Evolutionary conservation across 2,888 invertebrate species (phyloP), one percentile per base, ranked within the genome.

Genomic region (Aleiodes leptofemur): DNA sequence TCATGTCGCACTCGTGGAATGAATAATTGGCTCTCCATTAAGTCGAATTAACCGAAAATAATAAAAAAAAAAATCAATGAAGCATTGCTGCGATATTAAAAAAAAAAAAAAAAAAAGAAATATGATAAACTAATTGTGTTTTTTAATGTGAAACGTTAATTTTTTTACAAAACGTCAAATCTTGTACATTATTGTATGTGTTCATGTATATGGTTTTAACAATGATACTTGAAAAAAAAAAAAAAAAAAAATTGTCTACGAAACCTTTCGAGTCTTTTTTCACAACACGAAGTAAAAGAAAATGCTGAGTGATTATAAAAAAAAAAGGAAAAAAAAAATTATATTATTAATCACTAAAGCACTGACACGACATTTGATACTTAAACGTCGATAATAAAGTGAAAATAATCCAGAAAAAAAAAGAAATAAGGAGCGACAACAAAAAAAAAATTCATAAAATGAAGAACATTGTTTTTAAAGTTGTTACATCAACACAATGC

Each of bases 401-500:
- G 23, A 72, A n/a, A 61, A 61, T 38, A 6, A 59, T 51, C 4
- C 57, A 50, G 34, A 50, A 38, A 59, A 50, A 50, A 51, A 50
- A 14, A 31, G 34, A 50, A 31, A 34, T 51, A 16, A 51, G 34
- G 16, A 16, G 8, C 8, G 29, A 34, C 29, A 16, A 34, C 29
- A 34, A 29, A 68, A 8, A 53, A 48, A 31, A 70, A 48, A 38
- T 23, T 29, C 6, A 56, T 43, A 31, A 31, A 23, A 59, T 29
- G 50, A 53, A 50, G 23, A 70, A 74, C 13, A 74, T 70, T 74
- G 74, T 74, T 74, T 69, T 69, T 57, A 69, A 74, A 69, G 59
- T 59, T 69, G 69, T 74, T 69, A 61, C 50, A 23, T 69, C 69
- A 69, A 69, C 73, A 70, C 73, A 70, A 79, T 78, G 79, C 77